Conservation (phyloP, 2,113 vertebrate genomes). For the Orthochromis malagaraziensis region DNA sequence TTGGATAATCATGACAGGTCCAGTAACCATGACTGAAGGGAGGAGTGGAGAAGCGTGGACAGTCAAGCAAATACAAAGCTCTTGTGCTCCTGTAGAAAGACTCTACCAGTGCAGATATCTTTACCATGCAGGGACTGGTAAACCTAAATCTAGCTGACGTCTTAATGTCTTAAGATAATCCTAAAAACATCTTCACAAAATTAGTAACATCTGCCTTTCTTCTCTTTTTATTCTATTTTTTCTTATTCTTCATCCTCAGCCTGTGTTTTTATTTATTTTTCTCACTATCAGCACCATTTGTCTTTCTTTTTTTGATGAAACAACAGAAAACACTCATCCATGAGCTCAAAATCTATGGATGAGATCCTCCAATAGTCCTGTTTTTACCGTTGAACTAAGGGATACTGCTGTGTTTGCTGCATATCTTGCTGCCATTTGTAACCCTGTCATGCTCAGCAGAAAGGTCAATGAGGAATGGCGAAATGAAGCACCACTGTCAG, state of each 20-base stretch:
- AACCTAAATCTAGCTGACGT: background rate
- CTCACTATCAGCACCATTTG: constrained; percentile 6
- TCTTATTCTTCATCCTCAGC: background rate
- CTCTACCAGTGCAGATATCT: background rate
- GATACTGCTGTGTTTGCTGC: constrained; percentile 28
- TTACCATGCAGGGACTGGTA: background rate
- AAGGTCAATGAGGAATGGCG: background rate
- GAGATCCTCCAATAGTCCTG: background rate
- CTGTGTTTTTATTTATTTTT: background rate
- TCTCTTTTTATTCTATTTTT: background rate
- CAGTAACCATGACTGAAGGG: constrained; percentile 22
- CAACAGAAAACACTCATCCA: constrained; percentile 7
- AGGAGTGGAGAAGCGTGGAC: background rate
- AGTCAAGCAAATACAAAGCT: constrained; percentile 27
- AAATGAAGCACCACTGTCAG: background rate
- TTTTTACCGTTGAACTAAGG: constrained; percentile 18
- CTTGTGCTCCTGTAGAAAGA: background rate
- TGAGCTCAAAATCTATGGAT: constrained; percentile 24
- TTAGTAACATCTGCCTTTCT: background rate
- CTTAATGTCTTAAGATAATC: background rate
- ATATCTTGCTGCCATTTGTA: constrained; percentile 1
- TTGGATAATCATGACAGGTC: constrained; percentile 17
- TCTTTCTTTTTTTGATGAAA: constrained; percentile 11
- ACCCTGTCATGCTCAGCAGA: background rate
- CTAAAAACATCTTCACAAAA: background rate